phyloP scores from a whole-genome alignment of 2,113 vertebrate species.

The Larimichthys polyactis region DNA sequence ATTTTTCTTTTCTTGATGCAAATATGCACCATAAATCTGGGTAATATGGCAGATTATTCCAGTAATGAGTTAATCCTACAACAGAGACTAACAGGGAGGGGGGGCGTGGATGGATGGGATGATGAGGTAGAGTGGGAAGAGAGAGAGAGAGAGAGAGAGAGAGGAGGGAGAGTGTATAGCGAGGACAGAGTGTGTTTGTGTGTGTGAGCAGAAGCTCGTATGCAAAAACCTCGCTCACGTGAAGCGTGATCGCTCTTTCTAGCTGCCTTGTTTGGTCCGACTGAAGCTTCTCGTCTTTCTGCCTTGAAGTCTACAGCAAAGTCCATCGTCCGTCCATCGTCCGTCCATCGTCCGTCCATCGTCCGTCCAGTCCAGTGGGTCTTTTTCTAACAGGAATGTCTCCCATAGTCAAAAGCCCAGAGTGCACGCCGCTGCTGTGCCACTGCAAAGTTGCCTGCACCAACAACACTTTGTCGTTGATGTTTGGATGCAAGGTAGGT shows the following conservation, averaged over 20 bases:
- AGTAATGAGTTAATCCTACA: neutral
- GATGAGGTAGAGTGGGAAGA: neutral
- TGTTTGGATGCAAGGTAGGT: constrained; percentile 99
- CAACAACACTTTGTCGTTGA: constrained; percentile 95
- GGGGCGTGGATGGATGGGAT: neutral
- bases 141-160: constrained; percentile 23
- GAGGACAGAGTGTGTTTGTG: constrained; percentile 51
- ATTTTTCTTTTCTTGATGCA: neutral
- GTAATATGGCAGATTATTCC: neutral
- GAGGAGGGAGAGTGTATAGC: neutral
- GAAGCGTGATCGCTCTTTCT: constrained; percentile 13
- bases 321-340: neutral
- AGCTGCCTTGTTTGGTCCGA: constrained; percentile 11
- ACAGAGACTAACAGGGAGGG: neutral
- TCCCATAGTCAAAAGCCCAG: constrained; percentile 89
- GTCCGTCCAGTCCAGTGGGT: constrained; percentile 50
- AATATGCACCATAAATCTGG: neutral
- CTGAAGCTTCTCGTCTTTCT: constrained; percentile 10
- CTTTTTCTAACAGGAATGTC: constrained; percentile 88
- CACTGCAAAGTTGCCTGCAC: constrained; percentile 98
- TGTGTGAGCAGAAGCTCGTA: constrained; percentile 27
- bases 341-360: constrained; percentile 20
- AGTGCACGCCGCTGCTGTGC: constrained; percentile 94
- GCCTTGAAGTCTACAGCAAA: constrained; percentile 24
- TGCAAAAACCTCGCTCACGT: constrained; percentile 33